phyloP scores from a whole-genome alignment of 37 sponge, comb jelly and placozoan genomes.

The Diacarnus erythraeanus region DNA sequence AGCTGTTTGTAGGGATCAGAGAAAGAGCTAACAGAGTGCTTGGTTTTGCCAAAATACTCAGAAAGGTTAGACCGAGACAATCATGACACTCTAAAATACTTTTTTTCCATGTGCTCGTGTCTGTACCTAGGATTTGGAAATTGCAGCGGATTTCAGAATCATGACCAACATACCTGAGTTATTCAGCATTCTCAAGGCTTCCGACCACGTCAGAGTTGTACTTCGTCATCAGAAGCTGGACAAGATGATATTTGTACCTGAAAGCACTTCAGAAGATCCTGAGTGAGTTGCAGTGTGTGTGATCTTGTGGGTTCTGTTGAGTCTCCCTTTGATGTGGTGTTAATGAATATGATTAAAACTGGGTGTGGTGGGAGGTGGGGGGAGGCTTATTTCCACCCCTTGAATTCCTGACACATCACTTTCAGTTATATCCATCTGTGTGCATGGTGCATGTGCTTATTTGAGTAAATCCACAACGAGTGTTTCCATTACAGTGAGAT shows the following conservation, averaged over 20 bases:
- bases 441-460: too few species aligned
- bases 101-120: neutral
- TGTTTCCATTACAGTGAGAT: slow-evolving; percentile 63
- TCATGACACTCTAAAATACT: neutral
- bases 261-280: slow-evolving; percentile 15
- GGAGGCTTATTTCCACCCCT: too few species aligned
- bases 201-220: slow-evolving; percentile 63
- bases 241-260: slow-evolving; percentile 73
- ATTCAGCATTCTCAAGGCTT: slow-evolving; percentile 41
- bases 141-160: slow-evolving; percentile 72
- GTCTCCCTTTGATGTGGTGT: neutral
- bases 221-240: slow-evolving; percentile 33
- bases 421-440: too few species aligned
- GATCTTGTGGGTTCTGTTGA: neutral
- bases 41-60: slow-evolving; percentile 71
- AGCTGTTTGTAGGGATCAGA: slow-evolving; percentile 52
- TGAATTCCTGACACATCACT: too few species aligned
- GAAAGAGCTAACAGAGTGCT: slow-evolving; percentile 68
- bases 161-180: slow-evolving; percentile 18
- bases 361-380: too few species aligned
- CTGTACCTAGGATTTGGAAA: slow-evolving; percentile 70
- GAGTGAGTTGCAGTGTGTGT: slow-evolving; percentile 39
- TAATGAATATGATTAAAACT: too few species aligned
- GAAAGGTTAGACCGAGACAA: slow-evolving; percentile 64
- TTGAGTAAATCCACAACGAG: too few species aligned